Evolutionary conservation across 2,888 invertebrate genomes (phyloP), one percentile per base, ranked within the genome.

Genomic region (Apomyelois bistriatella): DNA sequence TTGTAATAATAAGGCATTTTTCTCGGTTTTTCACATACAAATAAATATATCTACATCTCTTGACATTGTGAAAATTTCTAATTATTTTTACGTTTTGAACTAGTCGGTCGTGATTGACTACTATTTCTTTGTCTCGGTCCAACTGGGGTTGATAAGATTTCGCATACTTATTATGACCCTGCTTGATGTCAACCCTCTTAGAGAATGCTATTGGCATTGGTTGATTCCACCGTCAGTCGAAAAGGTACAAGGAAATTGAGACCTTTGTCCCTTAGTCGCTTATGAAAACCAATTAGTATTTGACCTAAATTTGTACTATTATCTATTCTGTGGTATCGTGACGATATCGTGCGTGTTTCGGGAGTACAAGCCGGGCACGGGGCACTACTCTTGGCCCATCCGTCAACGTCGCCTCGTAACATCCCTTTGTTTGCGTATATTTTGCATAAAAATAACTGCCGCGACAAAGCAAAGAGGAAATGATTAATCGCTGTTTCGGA

Each of bases 391-490:
- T 22, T 5, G 22, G 22, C 65, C 59, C 75, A 83, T 86, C 68
- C 70, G 68, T 86, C 85, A 85, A 70, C 76, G 86, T 85, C 85
- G 66, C 56, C 37, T 12, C 40, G 10, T 40, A 10, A 61, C 57
- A 58, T 58, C 55, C 70, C 68, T 70, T 69, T 76, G 74, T 75
- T 72, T 71, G 66, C 72, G 77, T 78, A 77, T 78, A 79, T 80
- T 79, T 85, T 82, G 78, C 82, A 83, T 83, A 77, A 78, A 82
- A 79, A 82, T 76, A 79, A 76, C 68, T 68, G 66, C 60, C 53
- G 48, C 56, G 60, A 58, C 58, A 65, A 65, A 71, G 65, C 60
- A 59, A 55, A 59, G 64, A 32, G 67, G 68, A 69, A 55, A 58
- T 57, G 57, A 74, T 71, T 64, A 74, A 67, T 70, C 65, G 53